Evolutionary conservation across 1,140 invertebrate species (phyloP).

Genomic region (Metaphire vulgaris): DNA sequence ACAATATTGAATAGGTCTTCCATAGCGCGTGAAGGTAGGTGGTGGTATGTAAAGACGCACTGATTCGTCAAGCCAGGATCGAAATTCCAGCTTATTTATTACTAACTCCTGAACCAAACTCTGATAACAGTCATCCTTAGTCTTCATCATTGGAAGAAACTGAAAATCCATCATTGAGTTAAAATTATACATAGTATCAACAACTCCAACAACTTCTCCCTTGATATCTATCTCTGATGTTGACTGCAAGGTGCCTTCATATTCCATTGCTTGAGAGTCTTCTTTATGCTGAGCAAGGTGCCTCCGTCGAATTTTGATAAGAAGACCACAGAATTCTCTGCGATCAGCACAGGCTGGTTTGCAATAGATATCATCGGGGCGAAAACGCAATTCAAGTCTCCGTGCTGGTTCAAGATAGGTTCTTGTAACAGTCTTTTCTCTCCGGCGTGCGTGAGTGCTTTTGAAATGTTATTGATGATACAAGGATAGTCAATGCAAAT

Average conservation of each 20-base stretch:
- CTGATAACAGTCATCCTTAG: background rate
- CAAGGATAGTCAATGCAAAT: conserved; percentile 17
- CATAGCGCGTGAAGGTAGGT: background rate
- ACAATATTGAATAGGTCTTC: background rate
- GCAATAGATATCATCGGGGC: background rate
- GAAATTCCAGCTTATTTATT: background rate
- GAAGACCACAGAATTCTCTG: background rate
- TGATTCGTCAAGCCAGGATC: background rate
- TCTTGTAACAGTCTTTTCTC: background rate
- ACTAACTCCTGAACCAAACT: background rate
- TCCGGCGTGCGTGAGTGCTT: background rate
- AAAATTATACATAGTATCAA: background rate
- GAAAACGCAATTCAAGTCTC: background rate
- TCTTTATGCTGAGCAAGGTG: background rate
- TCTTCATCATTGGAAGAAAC: background rate
- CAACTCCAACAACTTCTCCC: background rate
- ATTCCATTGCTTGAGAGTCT: background rate
- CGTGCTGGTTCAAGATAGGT: background rate
- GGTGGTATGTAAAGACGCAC: background rate
- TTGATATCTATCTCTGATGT: background rate
- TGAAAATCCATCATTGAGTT: background rate
- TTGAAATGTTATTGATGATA: conserved; percentile 1
- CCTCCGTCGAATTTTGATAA: background rate
- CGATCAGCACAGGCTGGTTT: background rate
- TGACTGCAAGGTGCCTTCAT: background rate